Evolutionary conservation across 2,113 vertebrate species (phyloP), one percentile per base, ranked within the genome.

Genomic region (Tylochromis polylepis): DNA sequence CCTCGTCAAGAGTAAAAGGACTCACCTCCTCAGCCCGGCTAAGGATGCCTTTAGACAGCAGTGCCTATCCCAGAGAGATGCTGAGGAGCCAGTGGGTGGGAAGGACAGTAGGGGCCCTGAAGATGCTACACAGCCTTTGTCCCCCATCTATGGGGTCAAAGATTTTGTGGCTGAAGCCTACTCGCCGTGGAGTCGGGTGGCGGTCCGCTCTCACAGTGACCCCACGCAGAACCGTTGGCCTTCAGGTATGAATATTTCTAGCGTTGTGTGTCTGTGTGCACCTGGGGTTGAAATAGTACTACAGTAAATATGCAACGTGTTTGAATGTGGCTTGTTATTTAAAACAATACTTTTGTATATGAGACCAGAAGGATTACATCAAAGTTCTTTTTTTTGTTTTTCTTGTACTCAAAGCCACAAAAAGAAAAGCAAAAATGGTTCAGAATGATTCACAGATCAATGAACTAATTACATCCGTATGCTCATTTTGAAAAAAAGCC

Each of bases 1-100:
- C 90, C 93, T 97, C 18, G 95, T 96, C 86, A 96, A 87, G 90
- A 94, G 92, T 43, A 97, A 95, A 83, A 94, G 86, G 90, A 87
- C 82, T 84, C 90, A 91, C 75, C 82, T 60, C 0, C 27, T 67
- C 3, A 57, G 87, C 3, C 14, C 82, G 2, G 15, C 82, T 1
- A 88, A 57, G 77, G 70, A 29, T 51, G n/a, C 27, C 80, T 83
- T 22, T 2, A 88, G 85, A 22, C 59, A 15, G 2, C 20, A 57
- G 2, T 6, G 5, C 36, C 16, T 15, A 27, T 2, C 11, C 43
- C 10, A 27, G 27, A 65, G 5, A 4, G 67, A 87, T 7, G 5
- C 22, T 12, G 10, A 22, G 14, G 70, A 62, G 62, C 22, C 43
- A 31, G 41, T 0, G 4, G 16, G 6, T 14, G 60, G 46, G 43